These are phyloP conservation scores for Argyra leucocephala DNA, from an alignment of 2,888 invertebrate species.

Conservation along the genomic window DNA sequence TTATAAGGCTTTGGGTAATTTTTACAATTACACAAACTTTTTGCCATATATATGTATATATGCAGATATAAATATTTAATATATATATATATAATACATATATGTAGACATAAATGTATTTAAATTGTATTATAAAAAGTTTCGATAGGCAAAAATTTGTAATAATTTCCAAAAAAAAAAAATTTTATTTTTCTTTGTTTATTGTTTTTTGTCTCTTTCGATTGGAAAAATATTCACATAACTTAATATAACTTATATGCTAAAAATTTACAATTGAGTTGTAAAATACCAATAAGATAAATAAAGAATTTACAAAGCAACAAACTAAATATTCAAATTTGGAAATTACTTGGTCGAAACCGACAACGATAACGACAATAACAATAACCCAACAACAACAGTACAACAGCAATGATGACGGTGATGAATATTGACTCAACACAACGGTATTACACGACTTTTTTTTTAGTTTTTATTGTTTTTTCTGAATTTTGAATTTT, in stretches of 20 bases:
- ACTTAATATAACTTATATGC: not conserved
- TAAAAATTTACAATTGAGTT: not conserved
- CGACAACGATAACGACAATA: too few relatives aligned
- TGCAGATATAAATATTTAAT: not conserved
- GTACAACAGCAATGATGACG: not conserved
- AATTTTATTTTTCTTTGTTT: not conserved
- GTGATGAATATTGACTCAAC: not conserved
- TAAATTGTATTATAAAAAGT: not conserved
- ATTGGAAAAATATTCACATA: not conserved
- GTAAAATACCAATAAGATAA: too few relatives aligned
- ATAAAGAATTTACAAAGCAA: too few relatives aligned
- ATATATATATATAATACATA: too few relatives aligned
- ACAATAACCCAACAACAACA: not conserved
- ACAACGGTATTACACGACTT: not conserved
- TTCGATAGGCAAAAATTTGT: not conserved
- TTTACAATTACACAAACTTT: not conserved
- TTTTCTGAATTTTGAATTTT: not conserved
- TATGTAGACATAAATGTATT: too few relatives aligned
- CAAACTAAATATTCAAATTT: too few relatives aligned
- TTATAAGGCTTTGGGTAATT: not conserved
- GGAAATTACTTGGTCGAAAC: too few relatives aligned
- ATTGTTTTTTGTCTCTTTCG: not conserved
- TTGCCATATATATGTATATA: not conserved
- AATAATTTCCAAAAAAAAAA: not conserved
- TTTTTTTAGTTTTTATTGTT: not conserved